Evolutionary conservation across 2,888 invertebrate species (phyloP).

Genomic region (Eilema depressum): DNA sequence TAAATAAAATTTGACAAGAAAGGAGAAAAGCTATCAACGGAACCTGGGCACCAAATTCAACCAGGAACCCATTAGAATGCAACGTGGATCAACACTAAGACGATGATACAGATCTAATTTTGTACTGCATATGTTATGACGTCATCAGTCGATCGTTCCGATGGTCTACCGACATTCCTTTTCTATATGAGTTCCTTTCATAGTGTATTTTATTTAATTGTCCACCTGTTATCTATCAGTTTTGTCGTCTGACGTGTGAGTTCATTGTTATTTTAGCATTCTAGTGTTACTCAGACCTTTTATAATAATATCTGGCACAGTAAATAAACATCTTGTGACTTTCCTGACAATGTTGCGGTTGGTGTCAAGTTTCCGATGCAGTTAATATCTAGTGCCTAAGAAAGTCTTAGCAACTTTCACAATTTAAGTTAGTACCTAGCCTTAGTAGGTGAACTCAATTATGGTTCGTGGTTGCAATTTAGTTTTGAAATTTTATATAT

Average conservation of each 20-base stretch:
- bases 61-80: too few species aligned
- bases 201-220: too few species aligned
- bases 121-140: background rate
- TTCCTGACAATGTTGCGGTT: conserved; percentile 15
- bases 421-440: conserved; percentile 24
- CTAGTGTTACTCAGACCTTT: background rate
- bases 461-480: background rate
- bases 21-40: too few species aligned
- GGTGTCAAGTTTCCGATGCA: conserved; percentile 9
- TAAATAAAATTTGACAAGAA: too few species aligned
- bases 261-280: too few species aligned
- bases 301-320: background rate
- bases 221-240: too few species aligned
- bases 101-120: too few species aligned
- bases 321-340: conserved; percentile 6
- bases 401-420: conserved; percentile 8
- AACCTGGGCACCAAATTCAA: too few species aligned
- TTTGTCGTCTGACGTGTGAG: too few species aligned
- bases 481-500: background rate
- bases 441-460: background rate
- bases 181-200: background rate
- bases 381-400: conserved; percentile 14
- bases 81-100: too few species aligned
- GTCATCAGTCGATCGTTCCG: background rate
- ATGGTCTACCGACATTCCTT: too few species aligned